Evolutionary conservation across 2,113 vertebrate genomes (phyloP).

Genomic region (Laticauda laticaudata): DNA sequence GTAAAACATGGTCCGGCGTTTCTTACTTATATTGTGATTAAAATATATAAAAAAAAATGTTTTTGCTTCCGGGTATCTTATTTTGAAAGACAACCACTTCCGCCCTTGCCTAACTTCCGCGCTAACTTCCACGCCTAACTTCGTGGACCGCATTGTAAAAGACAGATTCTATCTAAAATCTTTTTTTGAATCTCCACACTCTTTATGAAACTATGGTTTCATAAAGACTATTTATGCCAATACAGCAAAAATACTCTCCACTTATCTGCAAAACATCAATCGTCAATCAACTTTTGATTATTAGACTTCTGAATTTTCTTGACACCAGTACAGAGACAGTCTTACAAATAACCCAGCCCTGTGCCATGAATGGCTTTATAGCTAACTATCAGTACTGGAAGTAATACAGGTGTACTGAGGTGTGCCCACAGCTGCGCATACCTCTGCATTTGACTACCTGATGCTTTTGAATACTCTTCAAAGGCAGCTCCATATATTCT

Average conservation of each 20-base stretch:
- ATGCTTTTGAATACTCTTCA: not conserved
- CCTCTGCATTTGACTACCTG: not conserved
- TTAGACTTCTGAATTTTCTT: not conserved
- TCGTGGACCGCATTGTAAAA: too few species aligned
- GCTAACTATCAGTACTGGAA: not conserved
- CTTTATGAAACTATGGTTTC: too few species aligned
- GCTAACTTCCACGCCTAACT: too few species aligned
- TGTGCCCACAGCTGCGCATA: not conserved
- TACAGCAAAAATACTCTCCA: not conserved
- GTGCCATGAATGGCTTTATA: too few species aligned
- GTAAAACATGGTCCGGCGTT: too few species aligned
- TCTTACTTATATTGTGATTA: too few species aligned
- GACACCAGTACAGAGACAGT: not conserved
- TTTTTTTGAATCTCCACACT: too few species aligned
- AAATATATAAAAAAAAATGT: too few species aligned
- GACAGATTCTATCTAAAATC: too few species aligned
- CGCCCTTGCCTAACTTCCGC: too few species aligned
- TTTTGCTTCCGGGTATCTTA: too few species aligned
- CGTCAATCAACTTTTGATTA: not conserved
- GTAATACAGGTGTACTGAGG: not conserved
- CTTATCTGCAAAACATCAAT: not conserved
- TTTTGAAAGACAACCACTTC: too few species aligned
- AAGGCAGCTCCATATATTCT: not conserved
- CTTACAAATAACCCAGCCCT: not conserved
- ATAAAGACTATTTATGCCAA: not conserved